Evolutionary conservation across 2,797 vertebrate species (phyloP).

Genomic region (Gymnoscopelus microlampas): DNA sequence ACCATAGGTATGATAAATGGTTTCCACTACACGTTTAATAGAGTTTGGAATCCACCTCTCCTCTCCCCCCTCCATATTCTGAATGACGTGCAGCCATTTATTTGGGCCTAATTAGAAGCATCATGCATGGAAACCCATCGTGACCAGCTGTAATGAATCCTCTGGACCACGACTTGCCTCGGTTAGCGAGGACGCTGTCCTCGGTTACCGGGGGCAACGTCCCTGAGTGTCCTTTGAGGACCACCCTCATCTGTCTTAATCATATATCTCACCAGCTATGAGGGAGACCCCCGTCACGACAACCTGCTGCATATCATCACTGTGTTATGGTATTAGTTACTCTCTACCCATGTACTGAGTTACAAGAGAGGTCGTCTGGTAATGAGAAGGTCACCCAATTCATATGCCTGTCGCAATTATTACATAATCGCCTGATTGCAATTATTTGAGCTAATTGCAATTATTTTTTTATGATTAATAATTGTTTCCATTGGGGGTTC

Average conservation of each 20-base stretch:
- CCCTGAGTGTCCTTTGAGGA: constrained; percentile 46
- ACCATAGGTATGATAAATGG: constrained; percentile 76
- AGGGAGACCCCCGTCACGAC: constrained; percentile 18
- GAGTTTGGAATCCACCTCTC: constrained; percentile 64
- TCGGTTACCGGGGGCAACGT: too few relatives aligned
- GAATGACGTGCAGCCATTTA: constrained; percentile 65
- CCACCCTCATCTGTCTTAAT: constrained; percentile 71
- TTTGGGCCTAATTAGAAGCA: constrained; percentile 71
- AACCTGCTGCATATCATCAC: too few relatives aligned
- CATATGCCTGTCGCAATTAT: too few relatives aligned
- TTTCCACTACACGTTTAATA: constrained; percentile 77
- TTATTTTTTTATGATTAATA: too few relatives aligned
- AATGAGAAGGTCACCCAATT: too few relatives aligned
- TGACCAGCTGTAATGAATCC: constrained; percentile 64
- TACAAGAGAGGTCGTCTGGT: too few relatives aligned
- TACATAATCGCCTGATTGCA: too few relatives aligned
- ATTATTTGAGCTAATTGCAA: too few relatives aligned
- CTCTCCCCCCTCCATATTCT: constrained; percentile 50
- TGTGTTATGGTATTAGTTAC: too few relatives aligned
- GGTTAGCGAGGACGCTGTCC: constrained; percentile 31
- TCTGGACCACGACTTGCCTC: constrained; percentile 45
- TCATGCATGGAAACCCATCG: constrained; percentile 65
- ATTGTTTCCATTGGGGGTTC: too few relatives aligned
- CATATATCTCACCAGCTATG: constrained; percentile 57
- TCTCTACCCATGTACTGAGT: too few relatives aligned